A percentile compares a stretch with the other conserved stretches of the same genome.
Conservation (phyloP, 2,888 invertebrate species). For the Acleris holmiana region DNA sequence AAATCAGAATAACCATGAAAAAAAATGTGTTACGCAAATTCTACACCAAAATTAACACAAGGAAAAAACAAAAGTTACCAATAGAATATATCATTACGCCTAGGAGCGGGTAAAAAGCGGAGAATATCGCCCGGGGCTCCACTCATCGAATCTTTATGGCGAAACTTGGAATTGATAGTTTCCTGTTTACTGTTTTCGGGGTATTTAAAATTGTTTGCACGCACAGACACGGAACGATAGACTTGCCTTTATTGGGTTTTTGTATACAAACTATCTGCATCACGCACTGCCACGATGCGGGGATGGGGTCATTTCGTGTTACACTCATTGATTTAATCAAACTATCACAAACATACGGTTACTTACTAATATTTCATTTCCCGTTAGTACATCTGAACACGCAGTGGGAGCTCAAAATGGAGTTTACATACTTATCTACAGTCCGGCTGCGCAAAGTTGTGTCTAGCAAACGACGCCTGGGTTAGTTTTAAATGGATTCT, state of each 20-base stretch:
- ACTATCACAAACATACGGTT: constrained; percentile 69
- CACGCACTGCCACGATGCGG: constrained; percentile 74
- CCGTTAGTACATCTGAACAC: constrained; percentile 75
- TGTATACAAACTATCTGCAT: constrained; percentile 59
- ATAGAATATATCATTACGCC: constrained; percentile 55
- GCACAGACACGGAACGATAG: constrained; percentile 66
- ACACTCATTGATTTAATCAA: constrained; percentile 67
- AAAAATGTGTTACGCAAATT: constrained; percentile 36
- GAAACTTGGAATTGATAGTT: constrained; percentile 77
- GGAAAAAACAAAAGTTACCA: constrained; percentile 61
- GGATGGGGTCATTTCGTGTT: constrained; percentile 64
- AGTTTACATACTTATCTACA: not conserved
- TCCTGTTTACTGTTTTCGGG: constrained; percentile 73
- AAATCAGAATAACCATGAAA: constrained; percentile 54
- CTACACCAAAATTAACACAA: constrained; percentile 59
- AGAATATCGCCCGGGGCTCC: constrained; percentile 60
- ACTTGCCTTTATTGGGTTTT: constrained; percentile 64
- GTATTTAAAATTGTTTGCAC: constrained; percentile 74
- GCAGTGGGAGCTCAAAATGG: constrained; percentile 46
- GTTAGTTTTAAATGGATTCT: constrained; percentile 19
- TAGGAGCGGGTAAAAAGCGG: constrained; percentile 57
- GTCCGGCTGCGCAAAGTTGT: constrained; percentile 2
- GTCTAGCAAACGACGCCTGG: constrained; percentile 1
- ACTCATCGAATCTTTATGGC: constrained; percentile 75
- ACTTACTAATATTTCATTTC: constrained; percentile 74